Percentiles rank a stretch among this genome's conserved stretches.
Evolutionary conservation across 2,888 invertebrate species (phyloP).

Genomic region (Acanthococcus lagerstroemiae): DNA sequence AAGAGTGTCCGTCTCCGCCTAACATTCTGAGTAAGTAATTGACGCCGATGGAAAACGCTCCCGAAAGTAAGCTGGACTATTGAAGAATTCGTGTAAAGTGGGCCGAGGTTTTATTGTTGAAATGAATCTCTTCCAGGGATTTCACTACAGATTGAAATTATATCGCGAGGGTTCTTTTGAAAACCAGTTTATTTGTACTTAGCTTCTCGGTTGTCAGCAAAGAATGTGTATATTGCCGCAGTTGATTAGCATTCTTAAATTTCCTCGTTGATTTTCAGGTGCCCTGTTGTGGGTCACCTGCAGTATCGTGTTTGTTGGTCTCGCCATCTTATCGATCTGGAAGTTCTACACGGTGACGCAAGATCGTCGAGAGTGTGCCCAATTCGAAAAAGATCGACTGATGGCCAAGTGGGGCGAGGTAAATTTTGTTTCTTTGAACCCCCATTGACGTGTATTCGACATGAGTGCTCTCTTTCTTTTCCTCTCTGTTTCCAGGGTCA

Average conservation of each 20-base stretch:
- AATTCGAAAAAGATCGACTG: constrained; percentile 94
- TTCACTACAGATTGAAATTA: too few species aligned
- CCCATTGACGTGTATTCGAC: too few species aligned
- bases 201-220: too few species aligned
- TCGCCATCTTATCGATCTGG: constrained; percentile 88
- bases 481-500: constrained; percentile 68
- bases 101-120: too few species aligned
- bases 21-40: constrained; percentile 41
- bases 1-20: constrained; percentile 74
- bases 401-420: constrained; percentile 99
- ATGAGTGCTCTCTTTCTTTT: background rate
- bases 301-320: constrained; percentile 88
- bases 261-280: constrained; percentile 48
- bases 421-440: constrained; percentile 42
- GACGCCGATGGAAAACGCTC: background rate
- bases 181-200: too few species aligned
- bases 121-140: too few species aligned
- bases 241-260: too few species aligned
- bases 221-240: too few species aligned
- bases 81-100: too few species aligned
- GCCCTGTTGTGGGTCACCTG: constrained; percentile 93
- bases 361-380: constrained; percentile 91
- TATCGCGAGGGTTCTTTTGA: too few species aligned
- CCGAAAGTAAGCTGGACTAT: too few species aligned
- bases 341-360: constrained; percentile 94